Percentiles rank a stretch among this genome's conserved stretches.
These are phyloP conservation scores for Lates japonicus DNA, from an alignment of 2,797 vertebrate genomes.

Conservation along the genomic window DNA sequence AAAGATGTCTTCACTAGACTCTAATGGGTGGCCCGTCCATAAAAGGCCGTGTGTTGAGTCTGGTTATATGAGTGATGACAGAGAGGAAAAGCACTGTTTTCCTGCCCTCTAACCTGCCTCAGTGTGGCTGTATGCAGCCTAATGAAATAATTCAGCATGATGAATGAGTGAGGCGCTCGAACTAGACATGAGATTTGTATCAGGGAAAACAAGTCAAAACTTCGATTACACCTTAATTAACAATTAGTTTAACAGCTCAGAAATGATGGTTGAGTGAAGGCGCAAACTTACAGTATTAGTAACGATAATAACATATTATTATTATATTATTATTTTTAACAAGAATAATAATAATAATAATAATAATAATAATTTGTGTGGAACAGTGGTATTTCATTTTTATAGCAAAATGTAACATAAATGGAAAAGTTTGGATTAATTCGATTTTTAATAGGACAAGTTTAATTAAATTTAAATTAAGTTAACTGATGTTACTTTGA, in stretches of 20 bases:
- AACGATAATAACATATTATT: not conserved
- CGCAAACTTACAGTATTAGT: not conserved
- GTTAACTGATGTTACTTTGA: too few species aligned
- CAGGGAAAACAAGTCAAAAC: conserved; percentile 28
- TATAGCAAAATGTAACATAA: too few species aligned
- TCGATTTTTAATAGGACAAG: too few species aligned
- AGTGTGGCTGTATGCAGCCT: conserved; percentile 14
- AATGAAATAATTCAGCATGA: conserved; percentile 60
- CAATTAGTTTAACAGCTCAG: not conserved
- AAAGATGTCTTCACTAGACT: not conserved
- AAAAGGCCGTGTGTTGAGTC: conserved; percentile 11
- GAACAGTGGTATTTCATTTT: too few species aligned
- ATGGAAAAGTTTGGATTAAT: too few species aligned
- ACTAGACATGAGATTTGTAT: conserved; percentile 28
- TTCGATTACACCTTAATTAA: conserved; percentile 2
- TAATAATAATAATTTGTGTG: too few species aligned
- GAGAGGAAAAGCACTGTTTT: conserved; percentile 61
- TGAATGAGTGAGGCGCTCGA: conserved; percentile 42
- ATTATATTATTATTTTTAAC: not conserved
- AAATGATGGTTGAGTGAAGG: conserved; percentile 2
- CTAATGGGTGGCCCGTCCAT: conserved; percentile 27
- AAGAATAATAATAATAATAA: too few species aligned
- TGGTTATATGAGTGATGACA: conserved; percentile 71
- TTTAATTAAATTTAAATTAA: too few species aligned
- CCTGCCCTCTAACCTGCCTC: conserved; percentile 49